Evolutionary conservation across 2,113 vertebrate genomes (phyloP).

Genomic region (Atherinomorus stipes): DNA sequence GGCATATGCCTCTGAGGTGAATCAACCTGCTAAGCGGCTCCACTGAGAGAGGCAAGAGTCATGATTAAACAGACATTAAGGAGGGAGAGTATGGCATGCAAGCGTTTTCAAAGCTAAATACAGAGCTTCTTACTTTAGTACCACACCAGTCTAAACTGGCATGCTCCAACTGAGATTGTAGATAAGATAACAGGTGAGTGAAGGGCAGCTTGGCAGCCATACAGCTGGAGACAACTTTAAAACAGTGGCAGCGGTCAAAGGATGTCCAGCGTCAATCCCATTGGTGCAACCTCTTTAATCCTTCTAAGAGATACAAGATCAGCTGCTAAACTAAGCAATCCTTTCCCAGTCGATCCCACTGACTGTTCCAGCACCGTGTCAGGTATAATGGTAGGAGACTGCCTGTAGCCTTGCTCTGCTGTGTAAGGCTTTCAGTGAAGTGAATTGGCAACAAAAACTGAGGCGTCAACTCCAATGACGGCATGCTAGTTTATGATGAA

Average conservation of each 20-base stretch:
- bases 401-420: constrained; percentile 5
- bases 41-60: constrained; percentile 8
- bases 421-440: background rate
- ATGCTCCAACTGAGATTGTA: background rate
- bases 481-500: too few species aligned
- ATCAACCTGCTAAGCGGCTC: background rate
- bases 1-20: too few species aligned
- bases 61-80: constrained; percentile 15
- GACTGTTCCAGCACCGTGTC: constrained; percentile 21
- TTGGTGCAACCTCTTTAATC: constrained; percentile 55
- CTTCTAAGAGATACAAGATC: constrained; percentile 55
- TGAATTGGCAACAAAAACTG: background rate
- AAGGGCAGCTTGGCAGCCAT: constrained; percentile 4
- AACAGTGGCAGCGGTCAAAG: constrained; percentile 13
- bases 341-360: constrained; percentile 55
- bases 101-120: background rate
- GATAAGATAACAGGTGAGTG: background rate
- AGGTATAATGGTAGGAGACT: constrained; percentile 43
- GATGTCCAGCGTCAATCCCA: constrained; percentile 10
- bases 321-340: constrained; percentile 67
- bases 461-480: background rate
- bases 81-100: background rate
- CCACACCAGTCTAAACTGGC: constrained; percentile 19
- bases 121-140: constrained; percentile 42
- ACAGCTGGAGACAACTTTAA: constrained; percentile 30